Base-by-base conservation (phyloP, 2,797 vertebrate species). In the Florisuga fusca region DNA sequence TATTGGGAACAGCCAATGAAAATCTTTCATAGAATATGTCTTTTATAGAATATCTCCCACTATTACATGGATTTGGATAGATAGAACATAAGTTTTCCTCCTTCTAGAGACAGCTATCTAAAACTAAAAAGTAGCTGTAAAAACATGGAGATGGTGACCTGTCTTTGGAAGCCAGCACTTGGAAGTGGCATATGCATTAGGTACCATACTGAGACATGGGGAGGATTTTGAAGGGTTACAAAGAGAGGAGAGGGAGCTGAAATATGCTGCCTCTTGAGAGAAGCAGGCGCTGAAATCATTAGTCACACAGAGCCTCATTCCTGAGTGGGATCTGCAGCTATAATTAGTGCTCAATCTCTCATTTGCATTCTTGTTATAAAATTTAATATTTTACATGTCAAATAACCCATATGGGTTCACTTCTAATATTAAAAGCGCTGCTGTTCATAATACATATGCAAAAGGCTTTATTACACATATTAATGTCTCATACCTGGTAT, bases 371-470 rank as follows among this genome's bases (percentile, higher is more conserved):
- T 62, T 91, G 78, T 92, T 92, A 88, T 81, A 94, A 96, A 95
- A 96, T 71, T 95, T 97, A 97, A 90, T 97, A 96, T 96, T 97
- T 96, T 96, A 90, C 84, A 87, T 89, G 93, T 95, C 94, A 97
- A 95, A 93, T 91, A 96, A 93, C 82, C 74, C n/a, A 5, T 94
- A 96, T 89, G 93, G 90, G 95, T 95, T 95, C 87, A 81, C 84
- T 91, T 93, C 79, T 84, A 96, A 77, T 86, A 90, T 93, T 94
- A 95, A 94, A 97, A 93, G 83, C 92, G 84, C 61, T 90, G 59
- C 71, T 87, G 79, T 79, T 96, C 89, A 91, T 93, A 90, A 96
- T 96, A 76, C 64, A 95, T 90, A 78, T 61, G 73, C 71, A 96
- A 76, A 94, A 93, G 41, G 38, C 33, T 94, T 96, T 94, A 91